Evolutionary conservation across 2,888 invertebrate genomes (phyloP), one percentile per base, ranked within the genome.

Genomic region (Sarcophaga subvicina): DNA sequence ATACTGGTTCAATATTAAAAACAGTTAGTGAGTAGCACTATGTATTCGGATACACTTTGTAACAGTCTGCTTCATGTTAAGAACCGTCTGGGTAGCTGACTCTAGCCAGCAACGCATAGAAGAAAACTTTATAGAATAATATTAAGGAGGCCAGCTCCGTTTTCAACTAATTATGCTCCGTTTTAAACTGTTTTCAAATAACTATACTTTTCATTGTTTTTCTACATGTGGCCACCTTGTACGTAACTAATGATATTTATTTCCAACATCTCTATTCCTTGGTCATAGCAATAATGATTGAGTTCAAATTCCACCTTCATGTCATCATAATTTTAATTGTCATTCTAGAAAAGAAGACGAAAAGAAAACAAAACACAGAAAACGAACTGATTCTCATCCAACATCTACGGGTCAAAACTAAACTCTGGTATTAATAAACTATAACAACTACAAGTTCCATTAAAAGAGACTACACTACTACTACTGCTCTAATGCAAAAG

Each of bases 291-390:
- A 91, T 91, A 91, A 91, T 91, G 90, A 91, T 90, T 91, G 90
- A 91, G 90, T 91, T 90, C 89, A 87, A 87, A 91, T 89, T 81
- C 78, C 84, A 84, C 84, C 84, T 87, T 87, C 86, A 87, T 91
- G 91, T 92, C 92, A 91, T 90, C 91, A 91, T 91, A 91, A 92
- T 90, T 91, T 91, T 88, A 86, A 88, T 86, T 88, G 88, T 85
- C 86, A 83, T 75, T 81, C 54, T 63, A n/a, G 54, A 73, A 75
- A 67, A 64, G 60, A 67, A 73, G 62, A 66, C 49, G n/a, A 75
- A 76, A 25, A 63, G 22, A 79, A 71, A 86, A 80, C 71, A 73
- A 88, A 88, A 88, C 22, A 22, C 22, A 63, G 20, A 79, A 71
- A 86, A 80, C 71, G 71, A 88, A 88, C 88, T 89, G 69, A 77